Conservation (phyloP, 2,888 invertebrate species). For the Lithophane ornitopus region DNA sequence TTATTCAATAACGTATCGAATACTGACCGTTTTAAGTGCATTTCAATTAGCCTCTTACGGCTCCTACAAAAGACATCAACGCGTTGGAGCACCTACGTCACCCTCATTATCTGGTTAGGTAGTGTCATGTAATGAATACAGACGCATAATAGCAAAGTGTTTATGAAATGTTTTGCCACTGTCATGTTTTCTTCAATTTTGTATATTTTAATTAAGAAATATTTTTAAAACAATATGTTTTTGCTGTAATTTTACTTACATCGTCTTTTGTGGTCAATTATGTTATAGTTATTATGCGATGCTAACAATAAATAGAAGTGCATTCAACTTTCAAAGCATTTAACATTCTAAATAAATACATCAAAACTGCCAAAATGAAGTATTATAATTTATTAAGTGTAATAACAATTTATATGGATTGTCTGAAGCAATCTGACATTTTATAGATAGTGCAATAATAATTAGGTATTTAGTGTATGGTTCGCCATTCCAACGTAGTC, state of each 20-base stretch:
- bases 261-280: constrained; percentile 17
- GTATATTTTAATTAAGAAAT: background rate
- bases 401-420: constrained; percentile 43
- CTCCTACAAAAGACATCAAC: constrained; percentile 79
- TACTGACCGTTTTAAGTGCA: constrained; percentile 40
- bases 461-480: constrained; percentile 67
- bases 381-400: constrained; percentile 19
- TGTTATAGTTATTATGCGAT: constrained; percentile 4
- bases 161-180: background rate
- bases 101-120: constrained; percentile 27
- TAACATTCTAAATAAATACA: constrained; percentile 34
- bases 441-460: constrained; percentile 63
- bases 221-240: background rate
- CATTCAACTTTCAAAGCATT: constrained; percentile 24
- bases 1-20: constrained; percentile 55
- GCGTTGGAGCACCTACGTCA: constrained; percentile 59
- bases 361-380: constrained; percentile 1
- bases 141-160: constrained; percentile 1
- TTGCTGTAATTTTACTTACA: background rate
- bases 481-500: constrained; percentile 70
- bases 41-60: constrained; percentile 57
- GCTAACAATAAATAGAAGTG: constrained; percentile 18
- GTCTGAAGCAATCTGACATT: constrained; percentile 63
- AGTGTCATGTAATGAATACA: constrained; percentile 7
- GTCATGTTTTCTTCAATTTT: background rate